Evolutionary conservation across 2,888 invertebrate genomes (phyloP), one percentile per base, ranked within the genome.

Genomic region (Octonoba sinensis): DNA sequence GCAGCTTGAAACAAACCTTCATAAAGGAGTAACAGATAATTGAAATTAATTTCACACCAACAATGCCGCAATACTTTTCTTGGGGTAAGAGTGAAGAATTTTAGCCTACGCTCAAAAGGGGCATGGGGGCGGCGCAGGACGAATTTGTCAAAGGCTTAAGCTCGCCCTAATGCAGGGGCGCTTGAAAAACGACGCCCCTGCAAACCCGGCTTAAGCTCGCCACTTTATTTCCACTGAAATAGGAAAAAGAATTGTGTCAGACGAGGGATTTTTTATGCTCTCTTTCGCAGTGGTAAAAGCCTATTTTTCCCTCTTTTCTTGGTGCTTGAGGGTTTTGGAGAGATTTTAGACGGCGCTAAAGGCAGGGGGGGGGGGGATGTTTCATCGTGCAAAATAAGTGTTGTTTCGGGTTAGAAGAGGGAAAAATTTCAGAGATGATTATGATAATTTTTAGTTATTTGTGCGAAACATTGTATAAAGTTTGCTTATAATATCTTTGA

Each of bases 71-170:
- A 36, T 36, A 11, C 36, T 36, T 36, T 36, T 6, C 36, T 6
- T 36, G 36, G 36, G 36, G 8, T 4, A 36, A 36, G 36, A 36
- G 36, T 36, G 36, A 36, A 36, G 36, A 36, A 36, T 36, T 36
- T 36, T 36, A 36, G 36, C 36, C 36, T 36, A 36, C 8, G 36
- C 11, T 36, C 8, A 11, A n/a, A 64, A 65, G 36, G 71, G 47
- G 56, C 12, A 47, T 12, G 8, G 47, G 20, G 47, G 44, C 36
- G 20, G 65, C 64, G 27, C 59, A 49, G 74, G 69, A 71, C 71
- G 71, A 82, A 82, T 82, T 82, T 82, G 81, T 82, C 81, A 82
- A 82, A 69, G 81, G 74, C 81, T 82, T 82, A 82, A 81, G 79
- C 67, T 56, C 59, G 47, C 73, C 59, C 70, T 75, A 71, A 75